Conservation (phyloP, 2,888 invertebrate genomes). For the Serrognathus titanus region DNA sequence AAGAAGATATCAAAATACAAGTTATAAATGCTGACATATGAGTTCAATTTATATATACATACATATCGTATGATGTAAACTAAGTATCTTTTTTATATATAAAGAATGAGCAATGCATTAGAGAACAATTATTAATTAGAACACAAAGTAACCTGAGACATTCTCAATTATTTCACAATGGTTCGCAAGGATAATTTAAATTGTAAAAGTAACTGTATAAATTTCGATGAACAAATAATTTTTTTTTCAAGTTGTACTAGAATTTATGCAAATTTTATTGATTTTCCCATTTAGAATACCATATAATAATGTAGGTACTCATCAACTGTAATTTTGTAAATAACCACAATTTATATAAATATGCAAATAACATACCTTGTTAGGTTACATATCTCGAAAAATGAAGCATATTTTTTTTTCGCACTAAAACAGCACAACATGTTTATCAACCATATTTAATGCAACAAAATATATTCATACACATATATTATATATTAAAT, state of each 20-base stretch:
- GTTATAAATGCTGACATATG: no score
- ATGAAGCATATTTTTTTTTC: constrained; percentile 7
- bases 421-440: constrained; percentile 6
- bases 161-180: constrained; percentile 6
- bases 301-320: constrained; percentile 4
- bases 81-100: neutral
- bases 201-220: constrained; percentile 4
- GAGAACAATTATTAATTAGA: constrained; percentile 9
- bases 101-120: constrained; percentile 8
- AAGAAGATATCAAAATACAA: no score
- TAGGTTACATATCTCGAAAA: constrained; percentile 5
- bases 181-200: constrained; percentile 1
- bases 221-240: constrained; percentile 5
- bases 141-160: constrained; percentile 7
- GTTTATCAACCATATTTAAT: constrained; percentile 3
- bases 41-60: no score
- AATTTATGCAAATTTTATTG: constrained; percentile 5
- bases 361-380: constrained; percentile 4
- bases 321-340: constrained; percentile 7
- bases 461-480: neutral
- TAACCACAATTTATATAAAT: constrained; percentile 8
- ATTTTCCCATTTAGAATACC: constrained; percentile 9
- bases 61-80: no score
- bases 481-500: neutral
- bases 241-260: constrained; percentile 4